These are phyloP conservation scores for Cheilosia impressa DNA, from an alignment of 2,888 invertebrate species.

Conservation along the genomic window DNA sequence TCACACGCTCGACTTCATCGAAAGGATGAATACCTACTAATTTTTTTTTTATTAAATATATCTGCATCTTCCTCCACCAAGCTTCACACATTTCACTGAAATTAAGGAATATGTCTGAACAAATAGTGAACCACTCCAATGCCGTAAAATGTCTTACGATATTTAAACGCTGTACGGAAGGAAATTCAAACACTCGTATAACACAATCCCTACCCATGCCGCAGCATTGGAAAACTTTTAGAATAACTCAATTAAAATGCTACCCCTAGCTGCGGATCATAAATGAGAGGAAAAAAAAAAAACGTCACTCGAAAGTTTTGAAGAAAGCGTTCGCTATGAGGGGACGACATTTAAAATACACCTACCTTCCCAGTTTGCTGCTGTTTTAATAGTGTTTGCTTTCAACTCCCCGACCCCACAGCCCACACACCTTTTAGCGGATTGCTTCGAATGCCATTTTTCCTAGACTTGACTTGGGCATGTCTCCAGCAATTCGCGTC, in stretches of 20 bases:
- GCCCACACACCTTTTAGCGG: not conserved
- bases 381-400: conserved; percentile 42
- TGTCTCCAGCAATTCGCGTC: conserved; percentile 17
- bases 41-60: too few species aligned
- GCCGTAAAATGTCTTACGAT: not conserved
- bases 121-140: not conserved
- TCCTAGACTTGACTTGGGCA: not conserved
- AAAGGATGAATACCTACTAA: too few species aligned
- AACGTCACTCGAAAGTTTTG: conserved; percentile 52
- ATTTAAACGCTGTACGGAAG: not conserved
- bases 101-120: conserved; percentile 15
- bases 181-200: not conserved
- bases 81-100: conserved; percentile 18
- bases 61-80: not conserved
- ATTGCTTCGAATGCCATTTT: not conserved
- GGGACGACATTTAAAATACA: conserved; percentile 8
- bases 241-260: conserved; percentile 72
- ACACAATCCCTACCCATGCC: not conserved
- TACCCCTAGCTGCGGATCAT: conserved; percentile 30
- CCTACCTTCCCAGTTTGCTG: conserved; percentile 23
- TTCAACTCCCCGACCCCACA: conserved; percentile 7
- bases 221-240: conserved; percentile 41
- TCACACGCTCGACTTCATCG: too few species aligned
- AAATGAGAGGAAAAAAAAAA: conserved; percentile 43
- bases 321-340: conserved; percentile 16